Evolutionary conservation across 2,888 invertebrate species (phyloP).

Genomic region (Morinoia aosen): DNA sequence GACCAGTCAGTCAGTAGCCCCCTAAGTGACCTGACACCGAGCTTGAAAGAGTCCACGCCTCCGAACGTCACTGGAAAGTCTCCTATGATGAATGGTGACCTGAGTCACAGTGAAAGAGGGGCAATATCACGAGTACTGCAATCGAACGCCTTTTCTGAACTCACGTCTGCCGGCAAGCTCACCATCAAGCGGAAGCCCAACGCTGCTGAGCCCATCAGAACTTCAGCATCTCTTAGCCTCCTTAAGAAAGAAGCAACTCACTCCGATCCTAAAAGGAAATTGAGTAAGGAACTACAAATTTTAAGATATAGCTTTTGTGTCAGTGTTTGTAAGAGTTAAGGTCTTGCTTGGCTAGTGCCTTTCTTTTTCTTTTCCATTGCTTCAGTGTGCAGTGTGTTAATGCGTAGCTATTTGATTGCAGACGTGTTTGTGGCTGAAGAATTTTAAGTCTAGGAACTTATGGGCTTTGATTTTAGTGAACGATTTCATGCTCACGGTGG

Average conservation of each 20-base stretch:
- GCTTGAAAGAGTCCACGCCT: constrained; percentile 9
- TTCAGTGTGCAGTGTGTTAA: no score
- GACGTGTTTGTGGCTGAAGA: no score
- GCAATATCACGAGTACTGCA: constrained; percentile 47
- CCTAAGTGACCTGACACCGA: constrained; percentile 17
- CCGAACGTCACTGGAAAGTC: neutral
- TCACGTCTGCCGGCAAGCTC: constrained; percentile 60
- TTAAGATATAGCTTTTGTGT: neutral
- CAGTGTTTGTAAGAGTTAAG: no score
- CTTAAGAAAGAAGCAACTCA: constrained; percentile 45
- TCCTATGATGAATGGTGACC: constrained; percentile 62
- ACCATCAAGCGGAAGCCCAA: constrained; percentile 67
- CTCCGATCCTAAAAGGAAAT: constrained; percentile 27
- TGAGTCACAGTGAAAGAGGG: constrained; percentile 59
- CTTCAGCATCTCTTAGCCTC: constrained; percentile 9
- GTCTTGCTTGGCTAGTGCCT: no score
- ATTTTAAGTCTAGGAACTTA: no score
- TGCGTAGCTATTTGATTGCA: no score
- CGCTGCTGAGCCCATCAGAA: constrained; percentile 22
- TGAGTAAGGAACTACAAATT: neutral
- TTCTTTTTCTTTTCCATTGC: no score
- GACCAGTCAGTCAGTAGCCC: constrained; percentile 30
- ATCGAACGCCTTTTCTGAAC: constrained; percentile 39
- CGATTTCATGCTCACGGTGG: no score
- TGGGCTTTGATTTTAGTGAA: no score